These are phyloP conservation scores for Synanthedon myopaeformis DNA, from an alignment of 2,888 invertebrate species.

Conservation along the genomic window DNA sequence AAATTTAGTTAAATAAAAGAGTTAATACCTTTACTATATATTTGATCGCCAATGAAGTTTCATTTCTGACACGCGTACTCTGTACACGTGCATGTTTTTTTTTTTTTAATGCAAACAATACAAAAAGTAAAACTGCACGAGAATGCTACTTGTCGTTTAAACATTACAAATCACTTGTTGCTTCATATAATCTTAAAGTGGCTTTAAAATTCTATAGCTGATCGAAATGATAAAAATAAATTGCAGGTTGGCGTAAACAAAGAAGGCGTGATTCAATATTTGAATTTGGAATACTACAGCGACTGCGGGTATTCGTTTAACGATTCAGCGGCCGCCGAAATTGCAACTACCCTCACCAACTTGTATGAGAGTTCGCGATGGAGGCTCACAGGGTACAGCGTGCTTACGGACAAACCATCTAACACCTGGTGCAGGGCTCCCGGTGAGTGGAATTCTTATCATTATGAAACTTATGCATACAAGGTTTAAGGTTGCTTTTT, in stretches of 20 bases:
- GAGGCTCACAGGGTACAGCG: conserved; percentile 55
- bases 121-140: no score
- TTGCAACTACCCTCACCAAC: conserved; percentile 32
- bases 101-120: no score
- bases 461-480: no score
- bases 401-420: conserved; percentile 74
- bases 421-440: conserved; percentile 80
- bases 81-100: no score
- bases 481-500: no score
- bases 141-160: no score
- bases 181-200: no score
- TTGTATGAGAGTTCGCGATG: conserved; percentile 68
- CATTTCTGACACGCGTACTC: no score
- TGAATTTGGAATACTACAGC: conserved; percentile 50
- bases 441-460: conserved; percentile 46
- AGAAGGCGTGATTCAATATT: conserved; percentile 67
- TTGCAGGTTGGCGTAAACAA: conserved; percentile 66
- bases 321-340: conserved; percentile 27
- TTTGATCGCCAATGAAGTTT: no score
- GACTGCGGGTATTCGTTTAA: conserved; percentile 51
- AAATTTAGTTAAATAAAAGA: no score
- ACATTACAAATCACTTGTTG: no score
- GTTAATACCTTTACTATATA: no score
- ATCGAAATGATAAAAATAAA: background rate
- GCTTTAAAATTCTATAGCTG: background rate